These are phyloP conservation scores for Mugil cephalus DNA, from an alignment of 2,113 vertebrate species.

Conservation along the genomic window DNA sequence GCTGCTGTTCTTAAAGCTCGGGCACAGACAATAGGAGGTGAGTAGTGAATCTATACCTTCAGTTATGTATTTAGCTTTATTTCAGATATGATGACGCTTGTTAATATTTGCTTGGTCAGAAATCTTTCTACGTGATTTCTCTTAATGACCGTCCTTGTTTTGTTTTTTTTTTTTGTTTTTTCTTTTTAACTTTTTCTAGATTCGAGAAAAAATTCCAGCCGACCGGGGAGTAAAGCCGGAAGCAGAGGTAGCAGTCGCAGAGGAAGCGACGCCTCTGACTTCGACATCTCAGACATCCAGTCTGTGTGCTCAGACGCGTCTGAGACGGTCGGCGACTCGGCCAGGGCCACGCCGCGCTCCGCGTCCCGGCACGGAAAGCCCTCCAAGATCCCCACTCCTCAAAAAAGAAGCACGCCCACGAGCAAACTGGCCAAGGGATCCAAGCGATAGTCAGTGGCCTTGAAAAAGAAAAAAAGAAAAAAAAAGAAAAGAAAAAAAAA, in stretches of 20 bases:
- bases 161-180: conserved; percentile 16
- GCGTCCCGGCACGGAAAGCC: conserved; percentile 90
- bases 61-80: too few relatives aligned
- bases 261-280: conserved; percentile 97
- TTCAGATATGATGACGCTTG: neutral
- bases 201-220: conserved; percentile 87
- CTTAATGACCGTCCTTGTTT: neutral
- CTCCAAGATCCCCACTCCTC: conserved; percentile 97
- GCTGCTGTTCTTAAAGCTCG: conserved; percentile 91
- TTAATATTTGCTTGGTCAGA: neutral
- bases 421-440: conserved; percentile 92
- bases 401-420: conserved; percentile 87
- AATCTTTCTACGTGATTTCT: too few relatives aligned
- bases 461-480: conserved; percentile 62
- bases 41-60: conserved; percentile 44
- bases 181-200: conserved; percentile 85
- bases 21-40: conserved; percentile 88
- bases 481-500: too few relatives aligned
- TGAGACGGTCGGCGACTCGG: conserved; percentile 88
- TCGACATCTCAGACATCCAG: conserved; percentile 99
- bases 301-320: conserved; percentile 94
- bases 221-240: conserved; percentile 96
- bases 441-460: conserved; percentile 92
- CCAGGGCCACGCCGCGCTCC: conserved; percentile 87
- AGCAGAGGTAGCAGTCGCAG: conserved; percentile 95